Evolutionary conservation across 1,140 invertebrate genomes (phyloP).

Genomic region (Scaptodrosophila lebanonensis): DNA sequence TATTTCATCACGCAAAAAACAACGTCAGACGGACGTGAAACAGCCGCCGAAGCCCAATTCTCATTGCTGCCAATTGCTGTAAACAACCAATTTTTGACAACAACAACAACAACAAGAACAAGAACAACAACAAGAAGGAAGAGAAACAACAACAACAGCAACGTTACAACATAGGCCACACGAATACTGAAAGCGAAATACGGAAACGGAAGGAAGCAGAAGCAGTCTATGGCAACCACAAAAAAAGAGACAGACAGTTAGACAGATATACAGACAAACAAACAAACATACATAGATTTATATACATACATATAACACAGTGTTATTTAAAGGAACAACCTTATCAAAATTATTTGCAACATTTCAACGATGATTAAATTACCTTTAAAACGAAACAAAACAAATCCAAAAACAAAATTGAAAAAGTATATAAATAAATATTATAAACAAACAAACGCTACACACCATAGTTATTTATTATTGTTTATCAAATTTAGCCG

Average conservation of each 20-base stretch:
- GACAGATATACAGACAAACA: too few species aligned
- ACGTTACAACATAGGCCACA: constrained; percentile 38
- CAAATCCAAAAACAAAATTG: too few species aligned
- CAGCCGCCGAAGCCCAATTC: constrained; percentile 74
- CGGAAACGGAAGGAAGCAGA: too few species aligned
- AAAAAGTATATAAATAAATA: too few species aligned
- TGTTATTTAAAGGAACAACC: background rate
- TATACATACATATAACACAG: background rate
- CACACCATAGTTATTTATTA: too few species aligned
- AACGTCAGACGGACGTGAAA: constrained; percentile 75
- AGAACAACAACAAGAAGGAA: constrained; percentile 23
- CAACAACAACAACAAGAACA: constrained; percentile 3
- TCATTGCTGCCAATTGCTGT: constrained; percentile 77
- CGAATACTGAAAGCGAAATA: background rate
- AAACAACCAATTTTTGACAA: too few species aligned
- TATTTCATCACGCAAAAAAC: constrained; percentile 77
- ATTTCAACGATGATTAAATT: constrained; percentile 1
- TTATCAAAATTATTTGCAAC: constrained; percentile 41
- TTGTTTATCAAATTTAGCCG: too few species aligned
- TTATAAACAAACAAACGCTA: too few species aligned
- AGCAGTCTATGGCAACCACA: too few species aligned
- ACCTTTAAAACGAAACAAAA: too few species aligned
- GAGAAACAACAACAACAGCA: constrained; percentile 15
- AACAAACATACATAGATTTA: constrained; percentile 19
- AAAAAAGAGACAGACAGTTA: too few species aligned